Conservation (phyloP, 2,113 vertebrate species). For the Phyllostomus hastatus region DNA sequence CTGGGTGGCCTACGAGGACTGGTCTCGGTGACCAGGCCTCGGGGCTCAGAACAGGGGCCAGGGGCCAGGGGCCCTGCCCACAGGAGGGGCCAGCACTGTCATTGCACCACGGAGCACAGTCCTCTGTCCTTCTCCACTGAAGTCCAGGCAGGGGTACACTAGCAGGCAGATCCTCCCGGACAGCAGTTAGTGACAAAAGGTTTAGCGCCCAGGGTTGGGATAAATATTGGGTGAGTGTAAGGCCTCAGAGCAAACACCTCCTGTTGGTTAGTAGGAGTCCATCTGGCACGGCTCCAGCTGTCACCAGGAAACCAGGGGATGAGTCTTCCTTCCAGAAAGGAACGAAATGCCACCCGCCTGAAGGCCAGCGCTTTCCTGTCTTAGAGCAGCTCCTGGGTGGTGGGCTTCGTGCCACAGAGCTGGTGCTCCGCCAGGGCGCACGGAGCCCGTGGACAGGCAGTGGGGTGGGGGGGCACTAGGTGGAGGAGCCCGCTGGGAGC, state of each 20-base stretch:
- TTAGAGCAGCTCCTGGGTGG: background rate
- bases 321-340: background rate
- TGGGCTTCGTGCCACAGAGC: background rate
- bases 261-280: background rate
- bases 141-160: background rate
- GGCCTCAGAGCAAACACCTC: background rate
- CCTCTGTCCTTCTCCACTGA: background rate
- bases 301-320: slow-evolving; percentile 44
- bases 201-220: background rate
- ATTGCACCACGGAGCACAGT: fast-evolving
- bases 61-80: background rate
- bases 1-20: background rate
- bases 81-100: background rate
- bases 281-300: slow-evolving; percentile 10
- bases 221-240: background rate
- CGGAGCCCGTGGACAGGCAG: background rate
- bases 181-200: background rate
- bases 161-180: background rate
- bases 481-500: background rate
- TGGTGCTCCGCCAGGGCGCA: background rate
- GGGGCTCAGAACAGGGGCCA: too few species aligned
- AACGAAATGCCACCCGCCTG: background rate
- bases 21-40: too few species aligned
- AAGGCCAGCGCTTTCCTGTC: background rate
- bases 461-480: background rate